These are phyloP conservation scores for Pantala flavescens DNA, from an alignment of 1,140 invertebrate species.

Conservation along the genomic window DNA sequence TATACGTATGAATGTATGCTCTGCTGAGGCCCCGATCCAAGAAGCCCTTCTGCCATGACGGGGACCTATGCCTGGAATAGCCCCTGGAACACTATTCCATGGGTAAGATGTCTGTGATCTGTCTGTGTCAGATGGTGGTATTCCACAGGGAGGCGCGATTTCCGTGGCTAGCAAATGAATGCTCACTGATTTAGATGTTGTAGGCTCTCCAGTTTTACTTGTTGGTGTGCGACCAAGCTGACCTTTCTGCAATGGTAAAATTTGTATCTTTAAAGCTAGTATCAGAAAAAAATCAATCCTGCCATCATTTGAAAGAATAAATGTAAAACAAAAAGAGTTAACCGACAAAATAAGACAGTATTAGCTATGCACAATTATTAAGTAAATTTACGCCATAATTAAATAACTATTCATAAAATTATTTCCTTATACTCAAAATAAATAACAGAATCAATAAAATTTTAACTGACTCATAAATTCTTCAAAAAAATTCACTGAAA, in stretches of 20 bases:
- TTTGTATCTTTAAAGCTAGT: conserved; percentile 19
- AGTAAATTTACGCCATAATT: no score
- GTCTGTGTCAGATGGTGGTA: not conserved
- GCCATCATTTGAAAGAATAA: no score
- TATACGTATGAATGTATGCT: conserved; percentile 89
- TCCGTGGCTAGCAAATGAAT: conserved; percentile 11
- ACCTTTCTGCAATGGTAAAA: conserved; percentile 55
- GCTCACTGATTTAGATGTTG: not conserved
- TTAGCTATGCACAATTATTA: no score
- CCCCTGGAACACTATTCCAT: conserved; percentile 74
- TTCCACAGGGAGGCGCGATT: conserved; percentile 25
- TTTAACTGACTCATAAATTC: no score
- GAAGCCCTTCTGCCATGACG: conserved; percentile 71
- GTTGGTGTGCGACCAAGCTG: conserved; percentile 64
- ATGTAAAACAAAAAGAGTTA: no score
- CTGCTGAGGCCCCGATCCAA: conserved; percentile 87
- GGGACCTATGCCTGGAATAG: conserved; percentile 67
- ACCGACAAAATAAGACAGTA: no score
- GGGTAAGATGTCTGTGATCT: conserved; percentile 19
- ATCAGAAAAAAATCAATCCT: no score
- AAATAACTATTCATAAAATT: no score
- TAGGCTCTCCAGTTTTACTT: not conserved
- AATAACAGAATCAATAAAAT: no score
- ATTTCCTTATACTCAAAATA: no score
- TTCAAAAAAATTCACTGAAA: no score